Evolutionary conservation across 1,140 invertebrate species (phyloP), one percentile per base, ranked within the genome.

Genomic region (Scaptomyza pallida): DNA sequence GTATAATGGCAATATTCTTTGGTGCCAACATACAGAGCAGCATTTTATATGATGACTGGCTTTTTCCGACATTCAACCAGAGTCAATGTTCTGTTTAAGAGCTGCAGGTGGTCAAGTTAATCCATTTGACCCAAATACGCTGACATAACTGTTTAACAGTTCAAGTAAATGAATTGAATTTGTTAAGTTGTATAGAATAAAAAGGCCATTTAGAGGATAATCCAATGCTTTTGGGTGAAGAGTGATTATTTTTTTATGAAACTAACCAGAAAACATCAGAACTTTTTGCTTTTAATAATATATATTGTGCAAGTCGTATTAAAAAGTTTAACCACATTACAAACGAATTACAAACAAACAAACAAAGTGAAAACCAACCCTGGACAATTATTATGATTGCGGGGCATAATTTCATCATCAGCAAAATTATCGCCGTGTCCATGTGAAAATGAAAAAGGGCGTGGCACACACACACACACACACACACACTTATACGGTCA

Each of bases 381-480:
- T 52, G 26, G 8, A 30, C 17, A 17, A 41, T 52, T 40, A 55
- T 41, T 55, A 44, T 51, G 61, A 67, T 78, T 75, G 68, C 73
- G 55, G 72, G 55, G 72, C 55, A 40, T 75, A 60, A 79, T 80
- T 80, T 69, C 50, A 16, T 79, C 77, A 79, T 79, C 79, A 75
- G 75, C 71, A 8, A 23, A n/a, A 71, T 56, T 63, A 59, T 70
- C 57, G 26, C 51, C 40, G 17, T 23, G 37, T 41, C 17, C 51
- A 16, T 55, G 48, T 45, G 16, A 1, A 16, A 37, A 12, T 41
- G n/a, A 33, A 43, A 62, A 47, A 67, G 63, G 56, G 37, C 37
- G 8, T 30, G 48, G 52, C 45, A 69, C n/a, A n/a, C n/a, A n/a
- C n/a, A n/a, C n/a, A n/a, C n/a, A n/a, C n/a, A n/a, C n/a, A n/a